Evolutionary conservation across 1,140 invertebrate genomes (phyloP).

Genomic region (Gerris buenoi): DNA sequence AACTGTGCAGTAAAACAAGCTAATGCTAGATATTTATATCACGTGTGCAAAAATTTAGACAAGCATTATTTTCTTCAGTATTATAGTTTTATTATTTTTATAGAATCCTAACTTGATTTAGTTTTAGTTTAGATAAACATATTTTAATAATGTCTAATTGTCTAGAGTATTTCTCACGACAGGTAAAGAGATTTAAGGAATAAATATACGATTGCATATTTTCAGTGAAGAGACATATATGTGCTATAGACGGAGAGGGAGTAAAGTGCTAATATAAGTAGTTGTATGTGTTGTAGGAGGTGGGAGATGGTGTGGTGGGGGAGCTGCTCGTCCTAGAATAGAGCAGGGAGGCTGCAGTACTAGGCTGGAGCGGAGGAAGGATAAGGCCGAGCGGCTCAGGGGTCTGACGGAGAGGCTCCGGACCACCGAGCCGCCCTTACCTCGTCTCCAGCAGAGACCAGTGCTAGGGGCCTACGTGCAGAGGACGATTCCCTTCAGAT

Average conservation of each 20-base stretch:
- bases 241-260: background rate
- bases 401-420: constrained; percentile 60
- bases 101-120: too few relatives aligned
- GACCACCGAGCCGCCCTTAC: constrained; percentile 32
- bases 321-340: constrained; percentile 20
- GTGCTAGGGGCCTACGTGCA: constrained; percentile 41
- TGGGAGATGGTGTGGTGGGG: constrained; percentile 34
- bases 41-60: too few relatives aligned
- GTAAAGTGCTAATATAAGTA: background rate
- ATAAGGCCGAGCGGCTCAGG: constrained; percentile 50
- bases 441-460: constrained; percentile 38
- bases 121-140: background rate
- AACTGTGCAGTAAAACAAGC: too few relatives aligned
- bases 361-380: constrained; percentile 33
- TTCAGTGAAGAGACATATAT: background rate
- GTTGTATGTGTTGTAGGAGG: background rate
- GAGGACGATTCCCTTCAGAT: constrained; percentile 48
- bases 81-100: too few relatives aligned
- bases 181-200: too few relatives aligned
- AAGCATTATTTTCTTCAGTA: too few relatives aligned
- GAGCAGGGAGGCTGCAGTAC: constrained; percentile 21
- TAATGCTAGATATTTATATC: too few relatives aligned
- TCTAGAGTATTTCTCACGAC: background rate
- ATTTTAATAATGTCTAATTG: background rate
- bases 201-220: background rate